These are phyloP conservation scores for Siniperca obscura DNA, from an alignment of 2,797 vertebrate genomes.

Conservation along the genomic window DNA sequence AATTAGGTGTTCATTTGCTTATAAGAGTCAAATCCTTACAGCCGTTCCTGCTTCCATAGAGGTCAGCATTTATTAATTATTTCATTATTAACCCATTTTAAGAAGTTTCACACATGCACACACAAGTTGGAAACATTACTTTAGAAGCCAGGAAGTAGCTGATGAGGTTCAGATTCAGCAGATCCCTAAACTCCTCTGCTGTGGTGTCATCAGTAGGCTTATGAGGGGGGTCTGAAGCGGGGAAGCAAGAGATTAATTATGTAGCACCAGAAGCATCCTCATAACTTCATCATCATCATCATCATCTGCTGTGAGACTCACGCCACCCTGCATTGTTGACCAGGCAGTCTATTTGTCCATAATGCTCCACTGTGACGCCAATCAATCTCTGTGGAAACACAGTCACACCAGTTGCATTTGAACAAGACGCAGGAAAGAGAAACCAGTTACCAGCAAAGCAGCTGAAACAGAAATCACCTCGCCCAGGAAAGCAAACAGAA, in stretches of 20 bases:
- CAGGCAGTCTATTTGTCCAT: constrained; percentile 87
- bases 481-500: not conserved
- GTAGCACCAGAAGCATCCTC: no score
- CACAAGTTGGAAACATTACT: constrained; percentile 71
- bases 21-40: not conserved
- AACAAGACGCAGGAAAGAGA: not conserved
- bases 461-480: not conserved
- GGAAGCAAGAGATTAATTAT: not conserved
- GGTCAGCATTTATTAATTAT: not conserved
- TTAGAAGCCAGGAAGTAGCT: constrained; percentile 86
- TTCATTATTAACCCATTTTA: not conserved
- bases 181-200: constrained; percentile 83
- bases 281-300: not conserved
- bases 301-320: constrained; percentile 73
- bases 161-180: constrained; percentile 88
- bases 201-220: constrained; percentile 85
- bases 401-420: not conserved
- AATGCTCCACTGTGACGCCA: constrained; percentile 70
- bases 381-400: constrained; percentile 80
- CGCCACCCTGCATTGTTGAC: constrained; percentile 90
- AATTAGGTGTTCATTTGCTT: not conserved
- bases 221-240: constrained; percentile 85
- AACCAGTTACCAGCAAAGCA: not conserved
- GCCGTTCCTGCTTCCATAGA: not conserved
- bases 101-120: not conserved